Conservation (phyloP, 2,797 vertebrate genomes). For the Columba guinea region DNA sequence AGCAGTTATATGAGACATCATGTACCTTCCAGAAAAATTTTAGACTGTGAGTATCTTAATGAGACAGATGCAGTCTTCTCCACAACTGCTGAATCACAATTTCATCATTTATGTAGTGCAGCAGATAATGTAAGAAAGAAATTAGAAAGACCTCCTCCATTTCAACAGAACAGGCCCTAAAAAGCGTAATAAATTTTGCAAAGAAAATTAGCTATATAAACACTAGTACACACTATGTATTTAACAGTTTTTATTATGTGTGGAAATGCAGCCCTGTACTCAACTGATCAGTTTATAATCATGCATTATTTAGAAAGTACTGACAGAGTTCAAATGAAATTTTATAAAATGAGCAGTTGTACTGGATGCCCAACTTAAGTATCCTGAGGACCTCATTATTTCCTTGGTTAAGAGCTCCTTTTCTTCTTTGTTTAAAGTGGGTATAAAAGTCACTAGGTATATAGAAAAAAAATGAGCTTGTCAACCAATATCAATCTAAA, state of each 20-base stretch:
- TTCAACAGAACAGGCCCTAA: neutral
- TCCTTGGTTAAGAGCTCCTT: neutral
- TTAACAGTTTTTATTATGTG: neutral
- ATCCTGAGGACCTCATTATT: neutral
- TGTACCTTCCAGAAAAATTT: conserved; percentile 1
- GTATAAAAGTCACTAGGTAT: neutral
- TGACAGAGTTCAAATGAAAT: neutral
- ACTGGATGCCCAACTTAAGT: neutral
- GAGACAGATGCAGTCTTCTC: conserved; percentile 4
- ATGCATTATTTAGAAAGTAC: neutral
- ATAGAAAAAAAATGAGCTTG: neutral
- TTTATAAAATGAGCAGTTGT: neutral
- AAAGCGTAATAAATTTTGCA: neutral
- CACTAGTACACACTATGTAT: neutral
- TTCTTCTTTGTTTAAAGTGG: neutral
- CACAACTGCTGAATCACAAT: conserved; percentile 25
- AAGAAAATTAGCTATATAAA: conserved; percentile 37
- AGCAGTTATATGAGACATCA: conserved; percentile 10
- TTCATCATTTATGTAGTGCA: conserved; percentile 9
- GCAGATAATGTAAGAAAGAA: conserved; percentile 38
- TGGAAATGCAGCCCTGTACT: neutral
- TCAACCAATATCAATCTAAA: neutral
- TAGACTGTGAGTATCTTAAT: neutral
- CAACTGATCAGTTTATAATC: neutral
- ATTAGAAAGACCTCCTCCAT: conserved; percentile 18